phyloP scores from a whole-genome alignment of 1,140 invertebrate species.

The Bombus difficillimus region DNA sequence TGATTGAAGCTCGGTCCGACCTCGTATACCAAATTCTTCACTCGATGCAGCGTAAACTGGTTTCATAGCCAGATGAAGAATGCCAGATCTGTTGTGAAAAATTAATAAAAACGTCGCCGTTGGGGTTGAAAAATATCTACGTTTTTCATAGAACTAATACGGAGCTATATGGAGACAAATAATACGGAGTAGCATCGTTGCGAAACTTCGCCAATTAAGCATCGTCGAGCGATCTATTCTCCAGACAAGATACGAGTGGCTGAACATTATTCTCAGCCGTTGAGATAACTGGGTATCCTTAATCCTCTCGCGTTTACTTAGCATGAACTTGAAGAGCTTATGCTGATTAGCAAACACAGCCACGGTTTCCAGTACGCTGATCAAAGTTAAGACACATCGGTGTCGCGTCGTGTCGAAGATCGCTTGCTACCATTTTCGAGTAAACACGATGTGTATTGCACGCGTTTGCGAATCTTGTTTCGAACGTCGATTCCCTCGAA shows the following conservation, averaged over 20 bases:
- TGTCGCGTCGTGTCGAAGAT: background rate
- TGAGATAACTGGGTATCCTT: conserved; percentile 35
- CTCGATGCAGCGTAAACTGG: too few species aligned
- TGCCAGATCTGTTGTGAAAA: too few species aligned
- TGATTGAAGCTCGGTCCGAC: background rate
- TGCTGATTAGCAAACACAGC: conserved; percentile 40
- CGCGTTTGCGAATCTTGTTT: background rate
- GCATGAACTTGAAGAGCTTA: conserved; percentile 13
- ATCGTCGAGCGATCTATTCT: background rate
- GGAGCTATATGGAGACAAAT: too few species aligned
- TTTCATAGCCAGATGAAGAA: too few species aligned
- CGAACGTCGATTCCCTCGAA: background rate
- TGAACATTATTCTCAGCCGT: conserved; percentile 15
- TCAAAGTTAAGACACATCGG: conserved; percentile 27
- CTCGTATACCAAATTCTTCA: too few species aligned
- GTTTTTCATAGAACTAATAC: too few species aligned
- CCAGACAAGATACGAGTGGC: background rate
- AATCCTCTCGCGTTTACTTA: conserved; percentile 28
- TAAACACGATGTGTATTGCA: background rate
- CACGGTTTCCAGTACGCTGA: conserved; percentile 7
- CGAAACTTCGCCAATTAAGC: background rate
- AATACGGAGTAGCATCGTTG: background rate
- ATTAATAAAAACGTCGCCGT: too few species aligned
- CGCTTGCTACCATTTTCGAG: background rate
- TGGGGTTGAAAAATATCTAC: too few species aligned